A percentile compares a stretch with the other conserved stretches of the same genome.
These are phyloP conservation scores for Patella caerulea DNA, from an alignment of 2,888 invertebrate species.

Conservation along the genomic window DNA sequence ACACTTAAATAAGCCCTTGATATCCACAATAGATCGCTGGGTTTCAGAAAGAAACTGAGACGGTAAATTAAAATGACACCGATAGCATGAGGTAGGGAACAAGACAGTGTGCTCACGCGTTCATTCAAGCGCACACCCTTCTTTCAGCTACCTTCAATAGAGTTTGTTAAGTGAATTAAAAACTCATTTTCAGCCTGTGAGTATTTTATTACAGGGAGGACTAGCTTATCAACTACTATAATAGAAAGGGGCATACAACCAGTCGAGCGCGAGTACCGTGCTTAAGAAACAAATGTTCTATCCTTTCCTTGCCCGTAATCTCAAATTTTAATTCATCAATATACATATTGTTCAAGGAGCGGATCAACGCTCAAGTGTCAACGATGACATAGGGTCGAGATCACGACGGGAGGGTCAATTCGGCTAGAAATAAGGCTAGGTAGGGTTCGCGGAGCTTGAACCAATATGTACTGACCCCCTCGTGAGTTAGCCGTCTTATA, in stretches of 20 bases:
- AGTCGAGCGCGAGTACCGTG: background rate
- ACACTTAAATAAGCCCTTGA: constrained; percentile 1
- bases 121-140: constrained; percentile 29
- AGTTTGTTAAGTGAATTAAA: constrained; percentile 45
- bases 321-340: constrained; percentile 7
- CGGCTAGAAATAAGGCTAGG: background rate
- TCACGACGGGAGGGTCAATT: background rate
- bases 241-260: background rate
- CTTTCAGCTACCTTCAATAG: constrained; percentile 33
- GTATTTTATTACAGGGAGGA: constrained; percentile 16
- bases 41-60: constrained; percentile 4
- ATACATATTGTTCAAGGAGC: constrained; percentile 4
- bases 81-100: constrained; percentile 11
- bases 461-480: background rate
- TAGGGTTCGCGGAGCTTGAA: background rate
- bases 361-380: constrained; percentile 13
- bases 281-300: constrained; percentile 9
- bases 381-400: constrained; percentile 4
- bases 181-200: constrained; percentile 39
- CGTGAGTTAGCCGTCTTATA: background rate
- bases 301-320: background rate
- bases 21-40: background rate
- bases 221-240: background rate
- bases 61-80: constrained; percentile 9
- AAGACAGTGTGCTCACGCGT: constrained; percentile 21